Evolutionary conservation across 2,888 invertebrate species (phyloP), one percentile per base, ranked within the genome.

Genomic region (Brachyptera risi): DNA sequence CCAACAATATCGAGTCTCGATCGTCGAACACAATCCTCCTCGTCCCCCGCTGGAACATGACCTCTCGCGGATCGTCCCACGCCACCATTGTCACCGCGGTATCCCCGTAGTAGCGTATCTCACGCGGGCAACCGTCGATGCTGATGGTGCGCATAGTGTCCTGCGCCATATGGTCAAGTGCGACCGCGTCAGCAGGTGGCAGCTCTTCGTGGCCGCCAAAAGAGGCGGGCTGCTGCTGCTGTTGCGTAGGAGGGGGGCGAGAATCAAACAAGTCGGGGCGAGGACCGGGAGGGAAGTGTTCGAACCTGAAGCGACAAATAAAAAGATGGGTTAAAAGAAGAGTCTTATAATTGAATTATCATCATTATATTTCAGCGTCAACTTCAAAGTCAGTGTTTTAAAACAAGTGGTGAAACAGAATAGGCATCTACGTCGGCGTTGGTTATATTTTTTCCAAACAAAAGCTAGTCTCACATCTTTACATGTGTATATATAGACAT

Each of bases 61-160:
- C 88, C 73, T 93, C 92, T 60, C 90, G 80, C 0, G 93, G 92
- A 72, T 92, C 92, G 68, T 90, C 88, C 82, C 89, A 88, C 60
- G 87, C 88, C 77, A 94, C 83, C 72, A 96, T 87, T 1, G 92
- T 87, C 27, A 95, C 82, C 0, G 91, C 92, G 1, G 85, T 87
- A 64, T 91, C 87, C 19, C 90, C 92, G 70, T 96, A 94, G 70
- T 91, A 92, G 19, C 93, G 78, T 49, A 93, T 90, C 71, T 92
- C 92, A 67, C 91, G 81, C 0, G 88, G 85, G 17, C 86, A 77
- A 0, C 87, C 87, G 72, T 93, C 93, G 47, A 96, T 92, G 62
- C 85, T 86, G 35, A 94, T 90, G 3, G 87, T 86, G 68, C 87
- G 87, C 67, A 88, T 86, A 0, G 88, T 83, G 70, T 90, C 90